Evolutionary conservation across 2,797 vertebrate species (phyloP).

Genomic region (Nyctibius grandis): DNA sequence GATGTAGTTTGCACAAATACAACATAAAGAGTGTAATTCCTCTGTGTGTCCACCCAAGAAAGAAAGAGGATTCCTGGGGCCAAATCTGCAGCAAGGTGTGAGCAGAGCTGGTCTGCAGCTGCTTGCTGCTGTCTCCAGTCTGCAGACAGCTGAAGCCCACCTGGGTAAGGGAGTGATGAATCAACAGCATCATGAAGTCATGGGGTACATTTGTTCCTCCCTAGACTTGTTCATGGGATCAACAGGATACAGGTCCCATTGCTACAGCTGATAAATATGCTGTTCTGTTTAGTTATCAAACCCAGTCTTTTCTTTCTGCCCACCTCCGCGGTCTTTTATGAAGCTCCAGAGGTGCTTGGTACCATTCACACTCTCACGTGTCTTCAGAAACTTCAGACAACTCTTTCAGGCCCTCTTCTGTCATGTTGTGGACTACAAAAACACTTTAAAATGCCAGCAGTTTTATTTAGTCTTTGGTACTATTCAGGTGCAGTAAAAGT

Average conservation of each 20-base stretch:
- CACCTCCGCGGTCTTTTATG: not conserved
- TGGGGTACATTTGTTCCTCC: not conserved
- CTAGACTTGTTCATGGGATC: not conserved
- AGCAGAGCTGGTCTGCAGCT: not conserved
- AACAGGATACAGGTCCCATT: not conserved
- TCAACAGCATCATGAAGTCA: not conserved
- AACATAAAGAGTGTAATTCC: not conserved
- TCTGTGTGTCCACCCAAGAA: not conserved
- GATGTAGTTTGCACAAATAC: not conserved
- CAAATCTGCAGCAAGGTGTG: not conserved
- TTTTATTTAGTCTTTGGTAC: not conserved
- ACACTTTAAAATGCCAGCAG: not conserved
- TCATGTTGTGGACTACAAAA: not conserved
- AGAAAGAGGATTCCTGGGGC: not conserved
- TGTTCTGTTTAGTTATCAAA: not conserved
- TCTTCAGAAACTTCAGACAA: not conserved
- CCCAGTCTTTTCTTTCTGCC: not conserved
- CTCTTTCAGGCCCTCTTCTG: not conserved
- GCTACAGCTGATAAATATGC: not conserved
- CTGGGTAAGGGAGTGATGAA: not conserved
- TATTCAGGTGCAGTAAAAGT: not conserved
- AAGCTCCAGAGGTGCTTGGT: not conserved
- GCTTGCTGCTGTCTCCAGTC: not conserved
- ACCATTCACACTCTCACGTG: accelerated
- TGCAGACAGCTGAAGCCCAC: not conserved